A percentile compares a stretch with the other conserved stretches of the same genome.
phyloP scores from a whole-genome alignment of 2,113 vertebrate species.

The Noturus placidus region DNA sequence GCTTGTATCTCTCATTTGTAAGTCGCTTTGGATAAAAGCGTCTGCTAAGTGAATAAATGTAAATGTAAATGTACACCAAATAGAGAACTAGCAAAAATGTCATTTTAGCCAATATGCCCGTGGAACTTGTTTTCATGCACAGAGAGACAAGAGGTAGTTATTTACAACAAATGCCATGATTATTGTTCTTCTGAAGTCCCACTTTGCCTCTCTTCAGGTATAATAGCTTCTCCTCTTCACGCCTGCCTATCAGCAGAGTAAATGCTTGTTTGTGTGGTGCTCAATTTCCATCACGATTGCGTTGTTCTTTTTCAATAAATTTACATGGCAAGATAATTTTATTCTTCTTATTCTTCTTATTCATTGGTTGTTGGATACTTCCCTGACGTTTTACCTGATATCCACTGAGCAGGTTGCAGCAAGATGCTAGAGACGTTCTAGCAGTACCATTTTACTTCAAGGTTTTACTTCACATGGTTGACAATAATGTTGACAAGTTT shows the following conservation, averaged over 20 bases:
- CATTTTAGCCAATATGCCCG: background rate
- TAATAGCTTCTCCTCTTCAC: background rate
- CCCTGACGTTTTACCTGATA: background rate
- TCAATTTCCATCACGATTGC: background rate
- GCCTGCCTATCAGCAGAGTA: background rate
- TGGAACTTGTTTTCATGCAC: background rate
- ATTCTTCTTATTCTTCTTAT: constrained; percentile 20
- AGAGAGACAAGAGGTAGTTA: background rate
- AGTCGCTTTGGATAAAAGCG: too few relatives aligned
- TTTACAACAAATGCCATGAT: background rate
- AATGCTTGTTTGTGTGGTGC: background rate
- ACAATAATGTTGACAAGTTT: too few relatives aligned
- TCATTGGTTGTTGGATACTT: background rate
- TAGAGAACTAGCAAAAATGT: background rate
- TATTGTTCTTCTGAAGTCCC: background rate
- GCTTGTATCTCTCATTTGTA: too few relatives aligned
- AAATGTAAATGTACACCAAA: too few relatives aligned
- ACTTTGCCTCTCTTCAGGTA: constrained; percentile 1
- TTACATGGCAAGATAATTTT: background rate
- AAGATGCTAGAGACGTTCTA: too few relatives aligned
- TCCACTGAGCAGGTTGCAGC: background rate
- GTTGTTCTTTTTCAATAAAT: background rate
- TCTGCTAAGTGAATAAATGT: too few relatives aligned
- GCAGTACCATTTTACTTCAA: too few relatives aligned
- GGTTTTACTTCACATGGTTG: too few relatives aligned